phyloP scores from a whole-genome alignment of 2,113 vertebrate genomes.

The Camelus dromedarius region DNA sequence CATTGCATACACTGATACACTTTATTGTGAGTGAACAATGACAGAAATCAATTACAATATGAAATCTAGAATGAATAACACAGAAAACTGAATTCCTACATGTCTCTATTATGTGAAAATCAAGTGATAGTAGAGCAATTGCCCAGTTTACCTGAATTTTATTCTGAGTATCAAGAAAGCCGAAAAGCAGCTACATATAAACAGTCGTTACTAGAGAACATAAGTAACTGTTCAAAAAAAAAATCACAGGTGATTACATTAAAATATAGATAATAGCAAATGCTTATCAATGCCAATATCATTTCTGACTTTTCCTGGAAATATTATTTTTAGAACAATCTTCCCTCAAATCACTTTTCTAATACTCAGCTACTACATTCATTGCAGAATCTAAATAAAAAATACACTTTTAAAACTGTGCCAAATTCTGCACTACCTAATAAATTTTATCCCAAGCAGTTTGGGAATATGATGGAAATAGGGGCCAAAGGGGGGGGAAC shows the following conservation, averaged over 20 bases:
- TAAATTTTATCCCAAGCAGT: conserved; percentile 66
- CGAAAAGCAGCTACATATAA: conserved; percentile 25
- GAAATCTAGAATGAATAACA: conserved; percentile 36
- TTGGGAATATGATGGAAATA: conserved; percentile 29
- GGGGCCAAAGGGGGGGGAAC: neutral
- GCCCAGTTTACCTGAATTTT: conserved; percentile 17
- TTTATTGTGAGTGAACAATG: conserved; percentile 27
- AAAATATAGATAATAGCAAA: conserved; percentile 42
- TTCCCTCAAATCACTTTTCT: conserved; percentile 64
- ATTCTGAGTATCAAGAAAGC: conserved; percentile 31
- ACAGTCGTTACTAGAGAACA: conserved; percentile 44
- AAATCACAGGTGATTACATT: neutral
- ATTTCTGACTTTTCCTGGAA: conserved; percentile 62
- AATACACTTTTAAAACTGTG: conserved; percentile 53
- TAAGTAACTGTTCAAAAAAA: conserved; percentile 53
- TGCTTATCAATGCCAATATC: conserved; percentile 65
- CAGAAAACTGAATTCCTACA: neutral
- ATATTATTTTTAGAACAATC: conserved; percentile 65
- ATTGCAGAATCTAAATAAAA: conserved; percentile 59
- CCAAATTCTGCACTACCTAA: conserved; percentile 50
- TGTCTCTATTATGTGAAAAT: conserved; percentile 22
- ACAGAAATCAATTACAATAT: neutral
- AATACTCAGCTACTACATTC: conserved; percentile 37
- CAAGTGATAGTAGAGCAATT: neutral
- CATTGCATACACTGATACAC: neutral